These are phyloP conservation scores for Alethe diademata DNA, from an alignment of 2,113 vertebrate genomes.

Conservation along the genomic window DNA sequence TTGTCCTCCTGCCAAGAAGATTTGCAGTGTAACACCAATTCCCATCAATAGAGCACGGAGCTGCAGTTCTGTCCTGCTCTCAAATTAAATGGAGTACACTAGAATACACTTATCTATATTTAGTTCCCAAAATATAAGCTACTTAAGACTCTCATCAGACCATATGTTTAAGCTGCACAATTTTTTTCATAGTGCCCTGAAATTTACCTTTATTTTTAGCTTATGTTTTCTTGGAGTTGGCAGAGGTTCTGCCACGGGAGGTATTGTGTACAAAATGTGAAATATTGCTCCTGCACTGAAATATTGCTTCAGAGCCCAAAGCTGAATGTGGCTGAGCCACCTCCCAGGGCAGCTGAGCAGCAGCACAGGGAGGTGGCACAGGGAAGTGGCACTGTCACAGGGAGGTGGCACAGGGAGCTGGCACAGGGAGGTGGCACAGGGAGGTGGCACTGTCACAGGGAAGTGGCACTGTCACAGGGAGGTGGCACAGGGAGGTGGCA, in stretches of 20 bases:
- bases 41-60: background rate
- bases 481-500: too few relatives aligned
- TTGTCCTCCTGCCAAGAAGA: background rate
- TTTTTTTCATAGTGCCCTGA: background rate
- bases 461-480: background rate
- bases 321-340: accelerated
- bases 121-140: background rate
- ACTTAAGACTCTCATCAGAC: background rate
- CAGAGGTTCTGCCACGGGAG: background rate
- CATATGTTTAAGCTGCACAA: background rate
- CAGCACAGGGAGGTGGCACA: accelerated
- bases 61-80: background rate
- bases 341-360: background rate
- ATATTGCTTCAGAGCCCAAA: background rate
- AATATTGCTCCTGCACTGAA: background rate
- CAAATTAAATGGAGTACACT: background rate
- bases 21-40: accelerated
- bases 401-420: background rate
- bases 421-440: background rate
- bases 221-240: background rate
- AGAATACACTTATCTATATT: background rate
- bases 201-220: background rate
- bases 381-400: background rate
- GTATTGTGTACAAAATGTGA: background rate
- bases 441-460: background rate